Evolutionary conservation across 2,113 vertebrate species (phyloP), one percentile per base, ranked within the genome.

Genomic region (Aythya baeri): DNA sequence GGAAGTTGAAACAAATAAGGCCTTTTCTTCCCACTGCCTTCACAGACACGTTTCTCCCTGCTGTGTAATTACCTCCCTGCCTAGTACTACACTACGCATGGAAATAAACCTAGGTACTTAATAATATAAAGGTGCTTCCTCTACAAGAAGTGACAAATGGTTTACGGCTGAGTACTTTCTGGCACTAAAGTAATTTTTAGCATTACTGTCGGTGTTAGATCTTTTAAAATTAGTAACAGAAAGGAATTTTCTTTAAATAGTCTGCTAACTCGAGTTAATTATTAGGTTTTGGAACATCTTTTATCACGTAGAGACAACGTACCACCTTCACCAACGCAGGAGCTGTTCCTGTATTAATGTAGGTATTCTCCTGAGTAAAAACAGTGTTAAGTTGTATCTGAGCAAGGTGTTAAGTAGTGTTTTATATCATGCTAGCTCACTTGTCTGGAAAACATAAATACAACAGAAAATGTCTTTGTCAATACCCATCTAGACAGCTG

Each of bases 1-100:
- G 55, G 62, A 46, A 91, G 34, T 23, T 94, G 89, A 93, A 96
- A 94, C 95, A 94, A 94, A 91, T 88, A 84, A 92, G 54, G 32
- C 36, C 43, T 95, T 91, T 94, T 91, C 79, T 92, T 58, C 78
- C 68, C 13, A 31, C 21, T 82, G 80, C 78, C 62, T 89, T 94
- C 32, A 23, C 50, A 86, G 55, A 86, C 75, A 86, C 32, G 18
- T 38, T 77, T 95, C 59, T 54, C n/a, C 93, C 84, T 92, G 93
- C 90, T 90, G 86, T 9, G 72, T 84, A 77, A 96, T 93, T 94
- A 67, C 78, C 75, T 88, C 86, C 86, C 77, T 90, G 32, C 71
- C 52, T 79, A 65, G 71, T 52, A 18, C 52, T 83, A n/a, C 25
- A 4, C 61, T 61, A 2, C 54, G 73, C 88, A 41, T 52, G 0